Base-by-base conservation (phyloP, 2,113 vertebrate genomes). In the Apteryx owenii region DNA sequence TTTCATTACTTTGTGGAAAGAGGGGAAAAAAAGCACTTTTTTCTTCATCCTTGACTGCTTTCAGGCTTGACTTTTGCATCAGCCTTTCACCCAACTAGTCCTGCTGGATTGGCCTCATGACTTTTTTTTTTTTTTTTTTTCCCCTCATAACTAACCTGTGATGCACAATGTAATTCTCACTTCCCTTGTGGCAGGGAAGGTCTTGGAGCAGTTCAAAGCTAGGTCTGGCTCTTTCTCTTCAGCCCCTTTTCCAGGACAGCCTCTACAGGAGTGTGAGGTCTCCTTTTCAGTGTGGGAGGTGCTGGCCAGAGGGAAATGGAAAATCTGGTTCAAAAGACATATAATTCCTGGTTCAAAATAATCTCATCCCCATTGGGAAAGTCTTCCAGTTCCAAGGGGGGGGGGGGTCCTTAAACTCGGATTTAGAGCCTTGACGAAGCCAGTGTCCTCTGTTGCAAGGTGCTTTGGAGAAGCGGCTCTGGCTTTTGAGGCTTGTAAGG, bases 401-500 rank as follows among this genome's bases (percentile, higher is more conserved):
- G 70, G 23, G 1, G 51, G 9, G 6, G 7, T 53, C 70, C 64
- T 81, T 70, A 51, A 79, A 33, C 56, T 65, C 3, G 1, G 61
- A 25, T 5, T 8, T 36, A 23, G 81, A 56, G 54, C 75, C 51
- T 20, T 10, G 50, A 60, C 46, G n/a, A 46, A 66, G 48, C 33
- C 0, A 0, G 23, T 15, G 31, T 44, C 15, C 56, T 53, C 13
- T 38, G 23, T 21, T 14, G 3, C 23, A 44, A 51, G 0, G 1
- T 21, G 12, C 15, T 77, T 48, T 42, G 70, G 58, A 84, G 28
- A 53, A 51, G 33, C 2, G 11, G 9, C 42, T 91, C 54, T 51
- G 48, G 42, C 54, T 88, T 91, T 81, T 85, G 80, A 76, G 50
- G 36, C 36, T 71, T 71, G 17, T 6, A 19, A 46, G 20, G 15